Evolutionary conservation across 2,888 invertebrate species (phyloP), one percentile per base, ranked within the genome.

Genomic region (Diaperis boleti): DNA sequence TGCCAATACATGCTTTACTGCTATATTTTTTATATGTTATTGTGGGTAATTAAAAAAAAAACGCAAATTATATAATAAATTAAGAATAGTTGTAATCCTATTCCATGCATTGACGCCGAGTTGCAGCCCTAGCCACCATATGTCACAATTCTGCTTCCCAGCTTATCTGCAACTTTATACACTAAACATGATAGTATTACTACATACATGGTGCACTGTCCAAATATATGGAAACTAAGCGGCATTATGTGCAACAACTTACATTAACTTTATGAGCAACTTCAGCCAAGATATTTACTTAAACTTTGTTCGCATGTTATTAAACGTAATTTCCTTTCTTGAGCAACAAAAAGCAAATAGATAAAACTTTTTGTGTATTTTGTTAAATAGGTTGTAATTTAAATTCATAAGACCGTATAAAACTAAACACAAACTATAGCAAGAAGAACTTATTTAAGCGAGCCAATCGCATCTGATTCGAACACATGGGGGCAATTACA

Each of bases 291-390:
- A 63, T 59, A 63, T 63, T 63, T 63, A 54, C 63, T 63, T 59
- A 63, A 63, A 63, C 63, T 63, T 63, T 59, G 59, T 63, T 63
- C 63, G 29, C 47, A 54, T 59, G 47, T 63, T 63, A 63, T 59
- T 52, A 63, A 63, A 63, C 59, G 59, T 63, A 63, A 63, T 63
- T 63, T 59, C 52, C 59, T 59, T 22, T 54, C 37, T 17, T 26
- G 49, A 57, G 52, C 17, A 39, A 59, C 59, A 52, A 22, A 50
- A 54, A 31, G 59, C 59, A 63, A 63, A 63, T 59, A 63, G 63
- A 63, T 59, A 59, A 63, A 62, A 62, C 39, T 59, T 57, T 59
- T 50, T 57, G 63, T 63, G 56, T 63, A 63, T 59, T 63, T 63
- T 59, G 45, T 18, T 52, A 54, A 63, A 63, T 52, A 52, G 31